Conservation (phyloP, 2,888 invertebrate species). For the Lasioglossum malachurum region DNA sequence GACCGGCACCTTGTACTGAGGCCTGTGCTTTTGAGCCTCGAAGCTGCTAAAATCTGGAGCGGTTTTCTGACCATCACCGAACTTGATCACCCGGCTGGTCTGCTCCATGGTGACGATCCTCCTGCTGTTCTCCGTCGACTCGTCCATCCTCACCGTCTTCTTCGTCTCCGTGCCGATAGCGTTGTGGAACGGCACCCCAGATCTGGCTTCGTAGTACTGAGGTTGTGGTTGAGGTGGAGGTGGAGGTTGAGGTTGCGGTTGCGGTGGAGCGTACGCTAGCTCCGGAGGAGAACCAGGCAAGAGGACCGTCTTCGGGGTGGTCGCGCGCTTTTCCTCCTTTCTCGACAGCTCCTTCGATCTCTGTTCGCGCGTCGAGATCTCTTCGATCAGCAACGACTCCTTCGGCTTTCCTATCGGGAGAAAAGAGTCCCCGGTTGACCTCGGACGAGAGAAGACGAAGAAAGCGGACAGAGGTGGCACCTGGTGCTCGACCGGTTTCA, state of each 20-base stretch:
- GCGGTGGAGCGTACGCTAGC: constrained; percentile 86
- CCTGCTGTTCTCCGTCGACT: constrained; percentile 88
- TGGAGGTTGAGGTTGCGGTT: constrained; percentile 78
- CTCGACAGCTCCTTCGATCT: constrained; percentile 55
- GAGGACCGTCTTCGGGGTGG: constrained; percentile 83
- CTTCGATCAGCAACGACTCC: constrained; percentile 83
- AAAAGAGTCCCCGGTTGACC: constrained; percentile 72
- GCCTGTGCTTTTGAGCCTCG: constrained; percentile 57
- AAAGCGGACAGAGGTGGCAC: constrained; percentile 40
- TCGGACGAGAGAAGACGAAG: constrained; percentile 45
- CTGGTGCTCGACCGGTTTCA: constrained; percentile 44
- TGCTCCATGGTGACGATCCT: constrained; percentile 90
- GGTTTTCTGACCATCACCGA: constrained; percentile 85
- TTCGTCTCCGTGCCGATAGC: constrained; percentile 89
- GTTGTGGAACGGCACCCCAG: constrained; percentile 87
- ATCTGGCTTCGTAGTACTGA: constrained; percentile 86
- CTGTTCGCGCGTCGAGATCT: constrained; percentile 61
- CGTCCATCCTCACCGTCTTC: constrained; percentile 90
- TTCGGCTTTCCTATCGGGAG: constrained; percentile 79
- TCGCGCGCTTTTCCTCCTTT: constrained; percentile 58
- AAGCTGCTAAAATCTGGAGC: constrained; percentile 52
- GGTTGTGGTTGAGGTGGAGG: not conserved
- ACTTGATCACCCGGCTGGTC: constrained; percentile 89
- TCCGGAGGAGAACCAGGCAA: constrained; percentile 88
- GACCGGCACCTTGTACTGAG: constrained; percentile 83